These are phyloP conservation scores for Pycnonotus jocosus DNA, from an alignment of 2,113 vertebrate genomes.

Conservation along the genomic window DNA sequence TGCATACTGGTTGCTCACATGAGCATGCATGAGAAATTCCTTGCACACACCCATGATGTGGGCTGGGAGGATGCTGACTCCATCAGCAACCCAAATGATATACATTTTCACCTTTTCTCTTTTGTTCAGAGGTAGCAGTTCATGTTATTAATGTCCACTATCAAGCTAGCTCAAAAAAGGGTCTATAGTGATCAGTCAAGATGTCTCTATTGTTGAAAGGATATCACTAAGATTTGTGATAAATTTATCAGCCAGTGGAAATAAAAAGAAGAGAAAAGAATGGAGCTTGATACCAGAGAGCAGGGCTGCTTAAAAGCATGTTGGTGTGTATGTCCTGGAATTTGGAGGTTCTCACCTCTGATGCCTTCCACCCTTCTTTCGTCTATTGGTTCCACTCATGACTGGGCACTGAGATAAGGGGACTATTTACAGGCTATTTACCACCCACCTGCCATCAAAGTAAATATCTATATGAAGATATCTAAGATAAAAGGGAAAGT, in stretches of 20 bases:
- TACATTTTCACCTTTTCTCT: neutral
- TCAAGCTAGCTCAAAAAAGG: neutral
- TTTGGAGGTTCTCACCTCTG: neutral
- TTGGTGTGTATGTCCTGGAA: accelerated
- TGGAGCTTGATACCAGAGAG: neutral
- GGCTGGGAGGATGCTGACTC: neutral
- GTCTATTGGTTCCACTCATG: neutral
- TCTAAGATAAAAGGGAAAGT: neutral
- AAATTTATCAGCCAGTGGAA: neutral
- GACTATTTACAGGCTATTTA: neutral
- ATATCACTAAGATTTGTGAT: neutral
- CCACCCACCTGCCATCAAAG: accelerated
- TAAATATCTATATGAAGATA: neutral
- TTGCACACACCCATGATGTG: neutral
- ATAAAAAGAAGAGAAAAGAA: neutral
- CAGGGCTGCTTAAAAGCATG: neutral
- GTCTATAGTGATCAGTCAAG: neutral
- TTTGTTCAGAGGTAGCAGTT: neutral
- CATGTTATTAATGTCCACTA: neutral
- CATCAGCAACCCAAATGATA: neutral
- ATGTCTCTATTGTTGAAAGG: neutral
- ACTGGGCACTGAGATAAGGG: neutral
- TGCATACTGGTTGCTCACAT: neutral
- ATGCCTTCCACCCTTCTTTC: neutral
- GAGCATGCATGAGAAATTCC: neutral